Percentiles rank a stretch among this genome's conserved stretches.
Conservation (phyloP, 2,888 invertebrate genomes). For the Meloe dianella region DNA sequence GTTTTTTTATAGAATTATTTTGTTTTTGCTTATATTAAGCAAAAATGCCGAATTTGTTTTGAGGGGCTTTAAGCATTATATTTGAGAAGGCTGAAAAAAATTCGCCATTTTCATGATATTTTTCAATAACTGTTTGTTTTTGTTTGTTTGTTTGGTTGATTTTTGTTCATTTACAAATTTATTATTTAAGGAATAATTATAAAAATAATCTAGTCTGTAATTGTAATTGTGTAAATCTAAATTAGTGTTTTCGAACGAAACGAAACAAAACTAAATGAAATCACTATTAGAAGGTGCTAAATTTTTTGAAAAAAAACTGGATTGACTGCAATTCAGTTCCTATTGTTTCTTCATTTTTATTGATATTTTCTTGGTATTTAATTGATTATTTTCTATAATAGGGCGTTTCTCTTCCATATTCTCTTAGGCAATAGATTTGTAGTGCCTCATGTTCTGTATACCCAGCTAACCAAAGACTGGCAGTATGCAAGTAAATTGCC, state of each 20-base stretch:
- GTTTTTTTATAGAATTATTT: no score
- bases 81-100: no score
- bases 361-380: conserved; percentile 17
- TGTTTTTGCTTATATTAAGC: conserved; percentile 3
- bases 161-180: not conserved
- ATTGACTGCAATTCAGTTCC: conserved; percentile 10
- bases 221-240: conserved; percentile 28
- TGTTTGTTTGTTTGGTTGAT: not conserved
- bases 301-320: conserved; percentile 13
- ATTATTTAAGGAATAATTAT: conserved; percentile 14
- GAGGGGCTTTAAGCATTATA: no score
- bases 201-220: conserved; percentile 41
- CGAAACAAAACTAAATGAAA: conserved; percentile 22
- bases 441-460: conserved; percentile 36
- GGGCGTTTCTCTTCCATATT: not conserved
- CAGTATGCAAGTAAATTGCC: no score
- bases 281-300: conserved; percentile 38
- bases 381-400: not conserved
- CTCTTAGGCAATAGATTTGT: conserved; percentile 26
- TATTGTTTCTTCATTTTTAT: conserved; percentile 23
- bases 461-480: no score
- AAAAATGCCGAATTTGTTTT: no score
- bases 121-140: conserved; percentile 27
- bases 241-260: conserved; percentile 19
- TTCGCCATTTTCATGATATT: conserved; percentile 11